Evolutionary conservation across 2,797 vertebrate genomes (phyloP).

Genomic region (Nannoperca obscura): DNA sequence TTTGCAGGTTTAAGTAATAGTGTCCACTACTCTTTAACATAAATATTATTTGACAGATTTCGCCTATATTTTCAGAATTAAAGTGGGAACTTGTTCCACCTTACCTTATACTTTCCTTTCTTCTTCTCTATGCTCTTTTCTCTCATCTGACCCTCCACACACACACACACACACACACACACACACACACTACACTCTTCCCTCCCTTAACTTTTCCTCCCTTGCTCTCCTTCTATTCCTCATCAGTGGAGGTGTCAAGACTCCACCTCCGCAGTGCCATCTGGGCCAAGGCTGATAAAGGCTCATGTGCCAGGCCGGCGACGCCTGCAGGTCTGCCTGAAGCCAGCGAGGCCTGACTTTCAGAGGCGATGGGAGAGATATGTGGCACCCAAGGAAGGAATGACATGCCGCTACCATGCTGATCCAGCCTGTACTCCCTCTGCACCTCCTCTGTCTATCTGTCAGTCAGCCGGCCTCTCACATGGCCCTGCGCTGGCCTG

Average conservation of each 20-base stretch:
- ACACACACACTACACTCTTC: conserved; percentile 26
- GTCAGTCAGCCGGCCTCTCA: conserved; percentile 59
- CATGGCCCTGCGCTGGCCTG: conserved; percentile 45
- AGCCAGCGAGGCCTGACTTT: conserved; percentile 81
- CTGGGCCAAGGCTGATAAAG: conserved; percentile 86
- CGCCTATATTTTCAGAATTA: neutral
- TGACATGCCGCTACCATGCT: conserved; percentile 73
- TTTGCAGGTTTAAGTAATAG: neutral
- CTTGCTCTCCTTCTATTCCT: conserved; percentile 56
- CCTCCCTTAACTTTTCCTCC: conserved; percentile 30
- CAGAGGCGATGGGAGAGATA: conserved; percentile 83
- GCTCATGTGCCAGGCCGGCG: conserved; percentile 81
- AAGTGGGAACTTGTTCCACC: conserved; percentile 26
- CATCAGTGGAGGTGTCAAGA: conserved; percentile 80
- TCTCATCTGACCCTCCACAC: conserved; percentile 31
- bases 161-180: conserved; percentile 45
- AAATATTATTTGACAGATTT: neutral
- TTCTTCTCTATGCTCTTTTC: conserved; percentile 22
- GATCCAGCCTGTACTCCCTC: conserved; percentile 61
- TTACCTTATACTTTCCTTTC: conserved; percentile 34
- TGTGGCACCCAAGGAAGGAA: conserved; percentile 72
- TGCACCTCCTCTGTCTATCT: conserved; percentile 53
- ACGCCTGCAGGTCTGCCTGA: conserved; percentile 80
- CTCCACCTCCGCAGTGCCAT: conserved; percentile 76
- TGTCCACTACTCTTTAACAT: neutral